Base-by-base conservation (phyloP, 1,140 invertebrate species). In the Diuraphis noxia region DNA sequence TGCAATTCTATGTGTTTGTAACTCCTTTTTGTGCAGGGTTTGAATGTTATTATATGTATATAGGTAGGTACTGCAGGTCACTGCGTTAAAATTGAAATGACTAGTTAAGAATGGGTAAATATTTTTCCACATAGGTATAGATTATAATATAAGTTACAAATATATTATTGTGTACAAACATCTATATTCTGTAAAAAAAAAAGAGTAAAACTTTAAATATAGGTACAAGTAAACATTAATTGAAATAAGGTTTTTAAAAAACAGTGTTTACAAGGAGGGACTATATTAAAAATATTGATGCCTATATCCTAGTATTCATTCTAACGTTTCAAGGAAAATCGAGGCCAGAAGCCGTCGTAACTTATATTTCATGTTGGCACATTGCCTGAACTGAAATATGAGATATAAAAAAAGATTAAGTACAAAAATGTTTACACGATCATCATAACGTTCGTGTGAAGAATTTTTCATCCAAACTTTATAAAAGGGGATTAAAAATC, bases 381-480 rank as follows among this genome's bases (percentile, higher is more conserved):
- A 43, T 85, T 43, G 82, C 82, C 82, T 41, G 41, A 85, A 41
- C n/a, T n/a, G n/a, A n/a, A n/a, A 85, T 46, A 41, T 43, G 40
- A n/a, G 40, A 43, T 85, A 21, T 7, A 1, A n/a, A 85, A 43
- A 85, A 85, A 46, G 82, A 85, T 85, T n/a, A 46, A 46, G 17
- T 85, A 85, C 23, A 85, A 85, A n/a, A 85, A 10, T 85, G 81
- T 41, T 85, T n/a, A 85, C 82, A 85, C 10, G 82, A 85, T 46
- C 30, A 43, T 85, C 40, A 46, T 46, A 85, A 43, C 17, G 40
- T 85, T 85, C 82, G 34, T 40, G 40, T 85, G 25, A n/a, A 46
- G 30, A 43, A 46, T 85, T 85, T 85, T 85, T 85, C 30, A 19
- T n/a, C 30, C 13, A 2, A 85, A 85, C 34, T 36, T 34, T 36